phyloP scores from a whole-genome alignment of 2,797 vertebrate species.

The Potorous gilbertii region DNA sequence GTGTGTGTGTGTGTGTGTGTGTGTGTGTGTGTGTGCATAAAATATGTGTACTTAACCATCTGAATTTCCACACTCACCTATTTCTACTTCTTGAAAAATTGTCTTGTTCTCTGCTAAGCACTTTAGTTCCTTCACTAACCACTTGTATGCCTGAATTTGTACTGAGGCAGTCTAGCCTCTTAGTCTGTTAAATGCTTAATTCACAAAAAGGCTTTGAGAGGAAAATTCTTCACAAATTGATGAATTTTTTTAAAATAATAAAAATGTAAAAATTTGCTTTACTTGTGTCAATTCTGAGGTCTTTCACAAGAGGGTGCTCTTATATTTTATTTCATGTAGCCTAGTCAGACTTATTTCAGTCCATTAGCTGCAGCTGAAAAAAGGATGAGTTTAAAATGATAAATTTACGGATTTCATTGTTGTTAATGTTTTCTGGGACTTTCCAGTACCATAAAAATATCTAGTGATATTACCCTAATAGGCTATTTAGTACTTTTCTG shows the following conservation, averaged over 20 bases:
- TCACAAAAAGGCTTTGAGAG: neutral
- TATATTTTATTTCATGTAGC: constrained; percentile 20
- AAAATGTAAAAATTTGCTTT: neutral
- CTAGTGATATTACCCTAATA: constrained; percentile 46
- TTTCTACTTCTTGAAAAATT: neutral
- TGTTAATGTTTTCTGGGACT: constrained; percentile 34
- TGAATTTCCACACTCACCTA: neutral
- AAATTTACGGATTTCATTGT: constrained; percentile 53
- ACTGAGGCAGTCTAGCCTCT: neutral
- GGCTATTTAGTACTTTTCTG: constrained; percentile 17
- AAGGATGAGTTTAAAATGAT: constrained; percentile 47
- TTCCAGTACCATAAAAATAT: constrained; percentile 36
- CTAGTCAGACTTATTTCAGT: constrained; percentile 32
- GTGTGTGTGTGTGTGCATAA: too few species aligned
- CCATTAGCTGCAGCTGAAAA: constrained; percentile 39
- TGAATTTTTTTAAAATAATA: constrained; percentile 30
- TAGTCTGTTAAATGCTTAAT: neutral
- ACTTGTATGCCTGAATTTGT: neutral
- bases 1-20: neutral
- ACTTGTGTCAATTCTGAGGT: neutral
- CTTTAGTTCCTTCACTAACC: neutral
- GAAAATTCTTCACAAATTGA: neutral
- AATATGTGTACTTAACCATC: neutral
- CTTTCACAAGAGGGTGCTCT: constrained; percentile 68
- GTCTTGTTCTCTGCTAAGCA: neutral